phyloP scores from a whole-genome alignment of 2,797 vertebrate genomes.

The Acanthurus tractus region DNA sequence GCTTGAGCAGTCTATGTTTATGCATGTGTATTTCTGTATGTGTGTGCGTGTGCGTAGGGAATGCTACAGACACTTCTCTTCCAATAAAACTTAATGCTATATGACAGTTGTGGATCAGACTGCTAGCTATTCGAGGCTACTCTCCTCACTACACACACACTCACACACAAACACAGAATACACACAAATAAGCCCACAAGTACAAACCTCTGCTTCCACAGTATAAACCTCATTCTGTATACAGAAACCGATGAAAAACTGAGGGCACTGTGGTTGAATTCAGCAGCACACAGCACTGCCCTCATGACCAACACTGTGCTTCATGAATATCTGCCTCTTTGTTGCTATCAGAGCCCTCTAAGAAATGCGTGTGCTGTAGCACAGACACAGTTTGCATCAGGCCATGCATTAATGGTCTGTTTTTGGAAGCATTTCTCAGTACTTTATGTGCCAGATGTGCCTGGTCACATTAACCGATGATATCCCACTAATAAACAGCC shows the following conservation, averaged over 20 bases:
- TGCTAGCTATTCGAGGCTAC: conserved; percentile 75
- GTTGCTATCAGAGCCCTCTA: conserved; percentile 30
- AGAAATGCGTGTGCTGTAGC: conserved; percentile 43
- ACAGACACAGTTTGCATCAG: conserved; percentile 44
- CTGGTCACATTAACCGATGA: conserved; percentile 49
- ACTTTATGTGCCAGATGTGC: conserved; percentile 21
- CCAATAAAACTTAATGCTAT: conserved; percentile 72
- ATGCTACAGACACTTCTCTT: conserved; percentile 64
- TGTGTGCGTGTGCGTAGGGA: conserved; percentile 14
- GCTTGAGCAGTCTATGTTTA: conserved; percentile 14
- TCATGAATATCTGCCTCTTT: conserved; percentile 23
- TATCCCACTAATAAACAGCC: conserved; percentile 48
- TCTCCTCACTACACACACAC: conserved; percentile 40
- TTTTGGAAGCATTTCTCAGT: conserved; percentile 40
- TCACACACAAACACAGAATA: conserved; percentile 10
- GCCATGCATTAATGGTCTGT: conserved; percentile 37
- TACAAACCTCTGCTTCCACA: conserved; percentile 28
- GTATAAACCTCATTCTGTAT: conserved; percentile 19
- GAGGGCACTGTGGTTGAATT: conserved; percentile 6
- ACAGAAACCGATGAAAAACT: conserved; percentile 22
- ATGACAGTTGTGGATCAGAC: conserved; percentile 85
- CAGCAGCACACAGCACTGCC: not conserved
- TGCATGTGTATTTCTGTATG: conserved; percentile 1
- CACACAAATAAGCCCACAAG: not conserved
- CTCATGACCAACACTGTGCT: conserved; percentile 17